Base-by-base conservation (phyloP, 2,888 invertebrate genomes). In the Argyresthia albistria region DNA sequence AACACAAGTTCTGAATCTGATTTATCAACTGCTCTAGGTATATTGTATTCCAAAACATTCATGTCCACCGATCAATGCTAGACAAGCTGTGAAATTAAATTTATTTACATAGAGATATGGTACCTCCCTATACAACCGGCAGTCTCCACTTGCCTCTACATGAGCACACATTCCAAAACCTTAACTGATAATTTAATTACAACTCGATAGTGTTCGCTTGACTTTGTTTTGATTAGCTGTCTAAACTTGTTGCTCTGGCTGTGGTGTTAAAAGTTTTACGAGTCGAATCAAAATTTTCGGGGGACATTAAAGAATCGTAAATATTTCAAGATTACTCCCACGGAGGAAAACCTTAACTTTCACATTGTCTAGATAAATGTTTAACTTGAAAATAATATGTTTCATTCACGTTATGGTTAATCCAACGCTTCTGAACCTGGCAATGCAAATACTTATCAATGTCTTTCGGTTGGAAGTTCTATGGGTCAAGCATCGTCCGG, bases 81-180 rank as follows among this genome's bases (percentile, higher is more conserved):
- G 69, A 71, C 72, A 71, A 60, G 67, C 67, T 67, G 69, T 79
- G 71, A 78, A 78, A 71, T 73, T 73, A 64, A 73, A 76, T 76
- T 74, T 76, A 76, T 78, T 73, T 70, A 75, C 70, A 66, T 71
- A 65, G 60, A 64, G 70, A 75, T 74, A 74, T 57, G 62, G 68
- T 63, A 63, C 51, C n/a, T n/a, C n/a, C n/a, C n/a, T n/a, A n/a
- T n/a, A 4, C 25, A 25, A 25, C 25, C 25, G 25, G 25, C 25
- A 25, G 25, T 2, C 25, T 6, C 6, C 25, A 25, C 25, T 25
- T 2, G 3, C 25, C 6, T 25, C 25, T 25, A 25, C 25, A 25
- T 47, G 25, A 46, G n/a, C 54, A 51, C 48, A 53, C 67, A 66
- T 67, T 70, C 69, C 67, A 58, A 25, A 25, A 25, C 54, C 25